phyloP scores from a whole-genome alignment of 2,888 invertebrate species.

The Argynnis bischoffii region DNA sequence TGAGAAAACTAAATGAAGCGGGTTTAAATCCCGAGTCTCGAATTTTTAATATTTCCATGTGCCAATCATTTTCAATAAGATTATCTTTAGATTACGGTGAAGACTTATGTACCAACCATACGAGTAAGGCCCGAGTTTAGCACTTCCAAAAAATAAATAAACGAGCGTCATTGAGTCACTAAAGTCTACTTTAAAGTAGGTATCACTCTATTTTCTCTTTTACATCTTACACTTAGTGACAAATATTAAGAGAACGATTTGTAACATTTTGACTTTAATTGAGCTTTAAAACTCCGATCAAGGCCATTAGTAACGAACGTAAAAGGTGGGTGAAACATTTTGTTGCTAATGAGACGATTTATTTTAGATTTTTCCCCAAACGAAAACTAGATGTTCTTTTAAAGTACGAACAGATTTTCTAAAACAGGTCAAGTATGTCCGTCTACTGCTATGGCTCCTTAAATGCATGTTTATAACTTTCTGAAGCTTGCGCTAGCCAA shows the following conservation, averaged over 20 bases:
- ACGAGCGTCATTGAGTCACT: too few species aligned
- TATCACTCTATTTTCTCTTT: too few species aligned
- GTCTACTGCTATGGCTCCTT: slow-evolving; percentile 21
- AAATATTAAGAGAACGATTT: slow-evolving; percentile 1
- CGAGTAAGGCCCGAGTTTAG: too few species aligned
- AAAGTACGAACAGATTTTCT: slow-evolving; percentile 18
- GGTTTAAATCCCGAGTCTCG: too few species aligned
- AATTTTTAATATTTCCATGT: too few species aligned
- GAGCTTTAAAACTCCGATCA: background rate
- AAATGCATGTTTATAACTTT: slow-evolving; percentile 20
- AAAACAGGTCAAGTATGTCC: slow-evolving; percentile 28
- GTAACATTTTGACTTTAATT: background rate
- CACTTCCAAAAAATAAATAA: too few species aligned
- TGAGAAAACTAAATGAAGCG: too few species aligned
- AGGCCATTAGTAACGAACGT: background rate
- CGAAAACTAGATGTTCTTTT: slow-evolving; percentile 26
- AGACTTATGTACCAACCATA: too few species aligned
- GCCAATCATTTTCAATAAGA: too few species aligned
- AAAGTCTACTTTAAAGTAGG: too few species aligned
- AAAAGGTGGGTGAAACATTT: slow-evolving; percentile 8
- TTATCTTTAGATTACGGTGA: too few species aligned
- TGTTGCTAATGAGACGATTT: slow-evolving; percentile 25
- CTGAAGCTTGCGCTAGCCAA: slow-evolving; percentile 1
- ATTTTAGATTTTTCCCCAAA: slow-evolving; percentile 15
- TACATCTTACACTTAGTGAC: background rate